Percentiles rank a stretch among this genome's conserved stretches.
Evolutionary conservation across 2,113 vertebrate species (phyloP).

Genomic region (Lepisosteus oculatus): DNA sequence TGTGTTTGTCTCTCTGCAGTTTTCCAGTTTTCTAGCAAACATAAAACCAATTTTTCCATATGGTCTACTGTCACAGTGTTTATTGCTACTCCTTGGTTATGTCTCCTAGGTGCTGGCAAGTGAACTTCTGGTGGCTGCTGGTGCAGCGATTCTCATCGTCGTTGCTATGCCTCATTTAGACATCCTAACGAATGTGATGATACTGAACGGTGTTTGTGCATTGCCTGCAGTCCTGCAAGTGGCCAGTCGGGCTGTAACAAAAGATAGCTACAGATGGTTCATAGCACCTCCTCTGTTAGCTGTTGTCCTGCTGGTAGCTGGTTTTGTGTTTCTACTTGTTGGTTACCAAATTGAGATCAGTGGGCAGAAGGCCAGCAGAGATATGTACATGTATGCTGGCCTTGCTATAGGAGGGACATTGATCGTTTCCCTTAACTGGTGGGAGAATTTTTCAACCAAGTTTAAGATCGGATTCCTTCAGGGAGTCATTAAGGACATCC

Average conservation of each 20-base stretch:
- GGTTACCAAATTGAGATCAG: conserved; percentile 28
- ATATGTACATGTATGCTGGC: conserved; percentile 31
- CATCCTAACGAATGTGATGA: conserved; percentile 56
- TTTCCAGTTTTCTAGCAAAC: no score
- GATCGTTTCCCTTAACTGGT: conserved; percentile 59
- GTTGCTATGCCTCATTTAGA: conserved; percentile 61
- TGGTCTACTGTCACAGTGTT: no score
- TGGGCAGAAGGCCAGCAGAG: not conserved
- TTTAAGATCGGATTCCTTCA: conserved; percentile 37
- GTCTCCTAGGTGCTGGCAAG: conserved; percentile 47
- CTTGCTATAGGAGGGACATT: conserved; percentile 48
- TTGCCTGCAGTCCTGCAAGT: conserved; percentile 48
- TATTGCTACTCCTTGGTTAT: not conserved
- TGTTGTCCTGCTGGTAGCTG: conserved; percentile 39
- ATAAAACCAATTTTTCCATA: no score
- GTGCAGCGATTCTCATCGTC: conserved; percentile 48
- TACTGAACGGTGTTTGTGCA: conserved; percentile 53
- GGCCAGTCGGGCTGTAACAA: conserved; percentile 24
- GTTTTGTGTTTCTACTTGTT: conserved; percentile 40
- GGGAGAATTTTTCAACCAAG: conserved; percentile 49
- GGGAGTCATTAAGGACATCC: conserved; percentile 33
- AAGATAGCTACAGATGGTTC: conserved; percentile 28
- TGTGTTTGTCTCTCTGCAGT: no score
- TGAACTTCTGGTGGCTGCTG: conserved; percentile 44
- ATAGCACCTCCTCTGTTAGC: conserved; percentile 30